Base-by-base conservation (phyloP, 2,797 vertebrate species). In the Tragelaphus oryx region DNA sequence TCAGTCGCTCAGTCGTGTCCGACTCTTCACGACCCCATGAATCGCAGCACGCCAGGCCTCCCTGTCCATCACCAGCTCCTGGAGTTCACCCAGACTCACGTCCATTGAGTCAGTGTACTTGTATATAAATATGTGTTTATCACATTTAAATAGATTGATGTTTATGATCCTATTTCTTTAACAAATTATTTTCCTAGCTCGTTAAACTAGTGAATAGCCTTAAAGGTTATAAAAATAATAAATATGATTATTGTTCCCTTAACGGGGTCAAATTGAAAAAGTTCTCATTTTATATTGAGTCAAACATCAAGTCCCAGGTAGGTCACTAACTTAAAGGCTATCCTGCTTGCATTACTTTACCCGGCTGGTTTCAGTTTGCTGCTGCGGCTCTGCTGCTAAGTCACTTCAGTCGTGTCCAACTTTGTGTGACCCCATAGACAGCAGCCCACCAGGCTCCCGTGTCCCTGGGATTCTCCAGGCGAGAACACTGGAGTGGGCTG, bases 121-220 rank as follows among this genome's bases (percentile, higher is more conserved):
- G 79, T 12, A 82, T 8, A 33, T 20, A 94, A 84, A 93, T 84
- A 65, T 48, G 22, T 48, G 11, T 85, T 90, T 86, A 75, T 24
- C 62, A 75, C 5, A 96, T 75, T 88, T 87, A 75, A 41, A 78
- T 46, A 88, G 8, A 60, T 81, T 20, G 78, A 90, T 76, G 55
- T 75, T 88, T 37, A 94, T 1, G 78, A 71, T 71, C 3, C 28
- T 65, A 87, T 76, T 88, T 95, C 20, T 91, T 93, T 48, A 89
- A 48, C 81, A 87, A 48, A 48, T 44, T 84, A 75, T 93, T 94
- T 96, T 89, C 44, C 62, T 75, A 86, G 44, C 37, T 94, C 41
- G 78, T 96, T n/a, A 92, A 89, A 85, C 65, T n/a, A 91, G 11
- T 92, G 3, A 93, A 52, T 52, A 89, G 50, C 13, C 52, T 57